Conservation (phyloP, 2,888 invertebrate genomes). For the Noctua comes region DNA sequence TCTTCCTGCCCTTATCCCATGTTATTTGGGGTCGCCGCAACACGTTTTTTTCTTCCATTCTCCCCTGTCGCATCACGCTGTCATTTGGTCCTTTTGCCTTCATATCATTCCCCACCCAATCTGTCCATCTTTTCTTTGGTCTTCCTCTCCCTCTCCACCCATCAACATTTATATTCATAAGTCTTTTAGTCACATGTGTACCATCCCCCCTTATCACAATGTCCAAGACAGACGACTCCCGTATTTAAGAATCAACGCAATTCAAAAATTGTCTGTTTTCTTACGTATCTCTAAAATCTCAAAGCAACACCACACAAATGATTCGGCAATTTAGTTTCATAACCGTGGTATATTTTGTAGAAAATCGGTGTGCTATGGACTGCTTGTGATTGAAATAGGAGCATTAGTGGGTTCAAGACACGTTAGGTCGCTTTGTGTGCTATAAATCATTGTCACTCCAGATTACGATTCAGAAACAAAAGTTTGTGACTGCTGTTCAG, state of each 20-base stretch:
- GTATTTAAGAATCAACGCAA: background rate
- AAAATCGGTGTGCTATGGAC: constrained; percentile 41
- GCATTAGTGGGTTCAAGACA: constrained; percentile 35
- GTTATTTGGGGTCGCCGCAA: too few species aligned
- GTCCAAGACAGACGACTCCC: background rate
- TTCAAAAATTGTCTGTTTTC: background rate
- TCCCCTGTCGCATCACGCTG: too few species aligned
- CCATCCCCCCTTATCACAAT: too few species aligned
- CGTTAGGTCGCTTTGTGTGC: constrained; percentile 19
- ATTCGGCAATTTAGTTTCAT: constrained; percentile 63
- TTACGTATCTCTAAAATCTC: constrained; percentile 35
- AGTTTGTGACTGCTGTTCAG: background rate
- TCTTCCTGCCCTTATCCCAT: too few species aligned
- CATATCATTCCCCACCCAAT: too few species aligned
- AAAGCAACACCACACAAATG: constrained; percentile 51
- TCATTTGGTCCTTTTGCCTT: too few species aligned
- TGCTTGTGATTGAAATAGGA: constrained; percentile 37
- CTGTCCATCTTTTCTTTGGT: too few species aligned
- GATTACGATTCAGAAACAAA: constrained; percentile 2
- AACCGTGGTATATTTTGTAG: constrained; percentile 57
- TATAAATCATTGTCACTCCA: constrained; percentile 37
- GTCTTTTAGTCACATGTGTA: too few species aligned
- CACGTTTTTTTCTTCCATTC: too few species aligned
- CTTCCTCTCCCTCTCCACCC: too few species aligned
- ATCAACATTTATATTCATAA: too few species aligned